These are phyloP conservation scores for Dioctria linearis DNA, from an alignment of 2,888 invertebrate genomes.

Conservation along the genomic window DNA sequence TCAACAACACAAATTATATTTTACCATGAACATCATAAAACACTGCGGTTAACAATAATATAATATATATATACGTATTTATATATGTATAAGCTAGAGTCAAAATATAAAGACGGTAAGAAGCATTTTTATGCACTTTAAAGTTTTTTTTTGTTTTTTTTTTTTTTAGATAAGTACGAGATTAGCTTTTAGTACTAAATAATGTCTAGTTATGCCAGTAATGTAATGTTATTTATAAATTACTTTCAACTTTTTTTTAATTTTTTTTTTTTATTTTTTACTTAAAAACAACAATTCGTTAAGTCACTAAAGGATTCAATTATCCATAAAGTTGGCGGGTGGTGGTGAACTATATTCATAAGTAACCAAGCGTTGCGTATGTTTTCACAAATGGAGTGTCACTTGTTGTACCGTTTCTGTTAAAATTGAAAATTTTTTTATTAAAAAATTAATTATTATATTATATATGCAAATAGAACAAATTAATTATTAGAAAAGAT, in stretches of 20 bases:
- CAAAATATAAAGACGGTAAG: conserved; percentile 2
- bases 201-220: conserved; percentile 50
- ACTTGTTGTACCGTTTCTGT: conserved; percentile 85
- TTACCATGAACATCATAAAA: conserved; percentile 5
- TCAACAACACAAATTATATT: conserved; percentile 4
- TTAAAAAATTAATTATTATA: background rate
- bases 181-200: conserved; percentile 15
- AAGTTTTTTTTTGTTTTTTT: background rate
- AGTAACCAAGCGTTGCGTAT: conserved; percentile 93
- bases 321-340: background rate
- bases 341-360: conserved; percentile 73
- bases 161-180: conserved; percentile 4
- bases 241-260: conserved; percentile 12
- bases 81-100: conserved; percentile 12
- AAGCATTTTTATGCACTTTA: conserved; percentile 10
- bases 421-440: conserved; percentile 66
- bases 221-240: conserved; percentile 15
- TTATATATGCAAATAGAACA: too few species aligned
- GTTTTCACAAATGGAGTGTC: conserved; percentile 95
- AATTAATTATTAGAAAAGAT: too few species aligned
- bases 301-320: background rate
- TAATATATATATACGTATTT: background rate
- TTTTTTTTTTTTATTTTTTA: too few species aligned
- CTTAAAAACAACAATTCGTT: conserved; percentile 19
- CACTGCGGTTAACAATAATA: conserved; percentile 7